Percentiles rank a stretch among this genome's conserved stretches.
phyloP scores from a whole-genome alignment of 2,797 vertebrate species.

The Microctenopoma lineatum region DNA sequence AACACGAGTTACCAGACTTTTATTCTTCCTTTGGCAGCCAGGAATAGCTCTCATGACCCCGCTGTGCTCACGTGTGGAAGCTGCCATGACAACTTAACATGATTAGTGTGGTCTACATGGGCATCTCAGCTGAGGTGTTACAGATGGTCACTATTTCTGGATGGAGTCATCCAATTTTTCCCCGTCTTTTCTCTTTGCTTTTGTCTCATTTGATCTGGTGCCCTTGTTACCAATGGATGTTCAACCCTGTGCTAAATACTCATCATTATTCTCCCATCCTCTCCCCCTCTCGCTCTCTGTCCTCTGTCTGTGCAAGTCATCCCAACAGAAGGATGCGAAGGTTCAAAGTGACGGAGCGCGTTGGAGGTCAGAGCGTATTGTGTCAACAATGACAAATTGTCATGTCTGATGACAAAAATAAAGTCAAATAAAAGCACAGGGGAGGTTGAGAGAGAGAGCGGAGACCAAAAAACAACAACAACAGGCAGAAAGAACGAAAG shows the following conservation, averaged over 20 bases:
- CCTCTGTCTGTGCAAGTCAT: conserved; percentile 34
- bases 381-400: conserved; percentile 60
- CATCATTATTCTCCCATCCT: conserved; percentile 35
- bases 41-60: conserved; percentile 52
- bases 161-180: conserved; percentile 5
- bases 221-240: conserved; percentile 19
- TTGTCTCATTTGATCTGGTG: conserved; percentile 42
- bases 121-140: conserved; percentile 2
- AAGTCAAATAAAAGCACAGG: conserved; percentile 46
- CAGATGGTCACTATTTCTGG: conserved; percentile 14
- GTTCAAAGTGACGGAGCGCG: conserved; percentile 48
- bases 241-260: conserved; percentile 32
- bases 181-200: conserved; percentile 20
- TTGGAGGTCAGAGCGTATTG: conserved; percentile 48
- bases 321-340: conserved; percentile 31
- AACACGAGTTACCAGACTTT: conserved; percentile 10
- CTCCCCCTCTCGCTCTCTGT: conserved; percentile 5
- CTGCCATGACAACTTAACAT: conserved; percentile 43
- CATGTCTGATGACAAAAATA: conserved; percentile 59
- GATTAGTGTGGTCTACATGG: neutral
- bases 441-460: conserved; percentile 10
- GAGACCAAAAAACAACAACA: neutral
- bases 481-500: neutral
- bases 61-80: conserved; percentile 33
- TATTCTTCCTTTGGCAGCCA: conserved; percentile 36